A percentile compares a stretch with the other conserved stretches of the same genome.
Evolutionary conservation across 2,888 invertebrate species (phyloP).

Genomic region (Xylota segnis): DNA sequence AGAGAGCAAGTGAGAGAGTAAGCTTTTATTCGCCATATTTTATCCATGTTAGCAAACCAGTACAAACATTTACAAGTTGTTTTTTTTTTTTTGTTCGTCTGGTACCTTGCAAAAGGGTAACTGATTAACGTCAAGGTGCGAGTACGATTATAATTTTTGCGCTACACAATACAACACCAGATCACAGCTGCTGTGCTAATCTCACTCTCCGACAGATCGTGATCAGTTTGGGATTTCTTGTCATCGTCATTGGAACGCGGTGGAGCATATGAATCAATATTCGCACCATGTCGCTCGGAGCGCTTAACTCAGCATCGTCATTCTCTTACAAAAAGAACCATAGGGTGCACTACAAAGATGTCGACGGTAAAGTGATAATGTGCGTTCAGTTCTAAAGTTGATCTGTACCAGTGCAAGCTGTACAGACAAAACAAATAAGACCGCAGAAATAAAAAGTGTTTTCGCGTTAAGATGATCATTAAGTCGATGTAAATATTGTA

Average conservation of each 20-base stretch:
- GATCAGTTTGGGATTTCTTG: constrained; percentile 65
- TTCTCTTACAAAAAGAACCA: constrained; percentile 64
- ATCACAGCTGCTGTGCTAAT: constrained; percentile 58
- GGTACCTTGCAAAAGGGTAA: constrained; percentile 33
- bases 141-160: constrained; percentile 34
- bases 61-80: constrained; percentile 24
- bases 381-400: constrained; percentile 70
- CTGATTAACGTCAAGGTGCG: constrained; percentile 51
- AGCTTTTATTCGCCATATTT: constrained; percentile 7
- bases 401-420: constrained; percentile 49
- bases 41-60: constrained; percentile 34
- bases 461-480: constrained; percentile 41
- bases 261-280: constrained; percentile 6
- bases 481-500: constrained; percentile 40
- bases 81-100: constrained; percentile 9
- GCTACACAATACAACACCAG: constrained; percentile 38
- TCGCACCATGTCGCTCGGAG: constrained; percentile 56
- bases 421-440: constrained; percentile 7
- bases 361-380: constrained; percentile 68
- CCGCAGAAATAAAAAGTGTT: constrained; percentile 20
- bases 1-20: constrained; percentile 12
- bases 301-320: constrained; percentile 38
- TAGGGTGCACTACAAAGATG: constrained; percentile 73
- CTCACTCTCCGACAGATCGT: constrained; percentile 53
- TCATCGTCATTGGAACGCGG: constrained; percentile 46